These are phyloP conservation scores for Drosophila oshimai DNA, from an alignment of 1,140 invertebrate species.

Conservation along the genomic window DNA sequence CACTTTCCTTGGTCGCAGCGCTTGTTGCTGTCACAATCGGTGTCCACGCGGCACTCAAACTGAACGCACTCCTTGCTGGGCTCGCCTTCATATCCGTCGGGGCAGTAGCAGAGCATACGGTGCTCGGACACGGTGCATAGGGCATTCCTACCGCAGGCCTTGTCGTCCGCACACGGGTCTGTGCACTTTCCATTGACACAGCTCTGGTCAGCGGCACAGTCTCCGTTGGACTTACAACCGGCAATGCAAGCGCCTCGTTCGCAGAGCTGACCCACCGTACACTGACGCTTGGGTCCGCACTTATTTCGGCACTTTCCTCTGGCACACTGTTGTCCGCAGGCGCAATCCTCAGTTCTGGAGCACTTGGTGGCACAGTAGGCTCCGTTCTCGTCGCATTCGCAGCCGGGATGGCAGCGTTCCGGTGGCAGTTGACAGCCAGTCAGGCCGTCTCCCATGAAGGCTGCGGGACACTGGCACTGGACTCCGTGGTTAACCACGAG, in stretches of 20 bases:
- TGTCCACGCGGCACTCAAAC: slow-evolving; percentile 89
- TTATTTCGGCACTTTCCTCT: slow-evolving; percentile 84
- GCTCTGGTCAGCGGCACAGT: slow-evolving; percentile 90
- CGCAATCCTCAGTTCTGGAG: slow-evolving; percentile 87
- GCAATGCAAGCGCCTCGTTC: slow-evolving; percentile 86
- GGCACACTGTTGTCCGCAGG: slow-evolving; percentile 86
- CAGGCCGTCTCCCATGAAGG: slow-evolving; percentile 91
- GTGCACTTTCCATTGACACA: slow-evolving; percentile 90
- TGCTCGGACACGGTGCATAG: slow-evolving; percentile 90
- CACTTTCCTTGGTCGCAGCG: slow-evolving; percentile 89
- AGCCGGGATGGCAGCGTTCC: slow-evolving; percentile 86
- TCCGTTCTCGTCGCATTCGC: slow-evolving; percentile 90
- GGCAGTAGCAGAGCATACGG: slow-evolving; percentile 92
- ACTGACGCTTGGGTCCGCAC: slow-evolving; percentile 67
- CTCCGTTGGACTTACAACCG: slow-evolving; percentile 91
- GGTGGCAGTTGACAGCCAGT: slow-evolving; percentile 88
- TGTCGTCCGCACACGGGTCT: slow-evolving; percentile 88
- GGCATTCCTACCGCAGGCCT: slow-evolving; percentile 89
- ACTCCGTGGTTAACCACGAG: slow-evolving; percentile 91
- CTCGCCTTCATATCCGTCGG: slow-evolving; percentile 91
- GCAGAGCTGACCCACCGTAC: slow-evolving; percentile 85
- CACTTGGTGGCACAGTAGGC: slow-evolving; percentile 89
- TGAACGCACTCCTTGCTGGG: slow-evolving; percentile 88
- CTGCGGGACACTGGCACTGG: slow-evolving; percentile 91
- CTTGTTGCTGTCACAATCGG: slow-evolving; percentile 91